Conservation (phyloP, 2,888 invertebrate genomes). For the Calameuta filiformis region DNA sequence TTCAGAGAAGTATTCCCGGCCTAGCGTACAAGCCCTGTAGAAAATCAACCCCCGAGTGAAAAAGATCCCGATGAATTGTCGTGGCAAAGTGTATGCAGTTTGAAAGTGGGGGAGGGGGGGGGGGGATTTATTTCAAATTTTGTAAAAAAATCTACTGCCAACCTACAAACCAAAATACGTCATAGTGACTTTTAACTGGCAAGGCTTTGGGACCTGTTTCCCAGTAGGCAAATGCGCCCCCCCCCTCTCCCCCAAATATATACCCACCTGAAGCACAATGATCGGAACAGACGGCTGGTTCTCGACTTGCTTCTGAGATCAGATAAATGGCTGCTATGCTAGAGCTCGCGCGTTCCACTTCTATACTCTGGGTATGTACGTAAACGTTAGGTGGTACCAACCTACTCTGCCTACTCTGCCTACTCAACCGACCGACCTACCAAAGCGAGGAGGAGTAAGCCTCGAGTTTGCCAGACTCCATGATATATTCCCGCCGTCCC, state of each 20-base stretch:
- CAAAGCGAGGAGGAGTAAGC: not conserved
- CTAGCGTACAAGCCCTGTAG: not conserved
- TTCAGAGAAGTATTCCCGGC: not conserved
- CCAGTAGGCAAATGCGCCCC: too few relatives aligned
- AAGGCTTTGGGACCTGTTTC: too few relatives aligned
- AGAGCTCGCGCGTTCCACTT: not conserved
- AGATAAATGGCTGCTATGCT: conserved; percentile 32
- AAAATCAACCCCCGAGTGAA: not conserved
- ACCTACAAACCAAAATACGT: conserved; percentile 43
- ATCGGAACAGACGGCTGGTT: conserved; percentile 30
- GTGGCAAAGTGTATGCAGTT: not conserved
- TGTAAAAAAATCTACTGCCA: conserved; percentile 7
- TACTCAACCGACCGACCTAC: not conserved
- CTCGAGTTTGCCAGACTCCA: not conserved
- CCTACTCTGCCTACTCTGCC: not conserved
- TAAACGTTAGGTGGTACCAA: not conserved
- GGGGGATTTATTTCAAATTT: not conserved
- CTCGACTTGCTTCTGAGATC: conserved; percentile 37
- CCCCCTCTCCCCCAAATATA: too few relatives aligned
- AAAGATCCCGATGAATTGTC: not conserved
- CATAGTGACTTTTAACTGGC: not conserved
- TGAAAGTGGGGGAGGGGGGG: too few relatives aligned
- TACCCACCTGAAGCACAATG: conserved; percentile 16
- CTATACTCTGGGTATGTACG: not conserved
- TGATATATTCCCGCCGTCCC: not conserved